Evolutionary conservation across 2,888 invertebrate genomes (phyloP), one percentile per base, ranked within the genome.

Genomic region (Patella ulyssiponensis): DNA sequence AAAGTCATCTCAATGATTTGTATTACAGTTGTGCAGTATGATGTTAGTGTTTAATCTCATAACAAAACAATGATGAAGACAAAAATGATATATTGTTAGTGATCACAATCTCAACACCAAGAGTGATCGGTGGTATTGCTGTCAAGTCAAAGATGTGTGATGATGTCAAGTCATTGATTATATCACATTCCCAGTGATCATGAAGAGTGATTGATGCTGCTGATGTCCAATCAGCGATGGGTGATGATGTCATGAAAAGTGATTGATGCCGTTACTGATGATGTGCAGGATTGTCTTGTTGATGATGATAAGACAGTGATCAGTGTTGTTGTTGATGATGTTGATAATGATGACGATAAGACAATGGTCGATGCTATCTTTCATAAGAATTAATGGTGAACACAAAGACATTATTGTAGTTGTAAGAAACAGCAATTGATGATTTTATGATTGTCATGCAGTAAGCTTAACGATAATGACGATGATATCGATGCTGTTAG

Each of bases 321-420:
- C 9, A 44, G 14, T 12, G 15, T 2, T 23, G 33, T 11, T 53
- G 75, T 1, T 33, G 33, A 27, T 53, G 17, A 14, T 69, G 75
- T 27, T 58, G 27, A 23, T 69, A 69, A 17, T 74, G 75, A 71
- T 71, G 75, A 69, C 4, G 58, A 74, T 74, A 27, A 69, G 23
- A 33, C 23, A 70, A 69, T 70, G 33, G 75, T 7, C 64, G 75
- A n/a, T 74, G 75, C 9, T 20, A 51, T 12, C n/a, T n/a, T n/a
- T n/a, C n/a, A n/a, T n/a, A n/a, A n/a, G n/a, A 11, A 51, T 33
- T 7, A 2, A 23, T 69, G 69, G 12, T 75, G 75, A 27, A 20
- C 23, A 71, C 23, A 33, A 69, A 27, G n/a, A 70, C n/a, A 53
- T 17, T 71, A 53, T 52, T 71, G 71, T 71, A 71, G 53, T 27